A percentile compares a stretch with the other conserved stretches of the same genome.
These are phyloP conservation scores for Turritopsis rubra DNA, from an alignment of 30 jellyfish, hydroid and myxozoan genomes.

Conservation along the genomic window DNA sequence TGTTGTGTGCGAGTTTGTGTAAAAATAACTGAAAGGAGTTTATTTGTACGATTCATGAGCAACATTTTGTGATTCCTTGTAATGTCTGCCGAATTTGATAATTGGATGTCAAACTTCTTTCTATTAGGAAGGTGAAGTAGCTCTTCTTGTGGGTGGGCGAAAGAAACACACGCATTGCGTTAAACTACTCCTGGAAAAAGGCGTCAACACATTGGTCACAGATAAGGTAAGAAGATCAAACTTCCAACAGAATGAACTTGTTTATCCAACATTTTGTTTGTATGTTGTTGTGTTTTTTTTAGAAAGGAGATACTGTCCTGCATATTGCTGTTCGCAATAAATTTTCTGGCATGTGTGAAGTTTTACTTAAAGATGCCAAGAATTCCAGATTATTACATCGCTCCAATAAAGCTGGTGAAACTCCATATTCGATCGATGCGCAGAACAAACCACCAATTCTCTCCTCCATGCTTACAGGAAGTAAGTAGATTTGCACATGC, in stretches of 20 bases:
- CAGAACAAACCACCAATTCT: slow-evolving; percentile 56
- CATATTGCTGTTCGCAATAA: slow-evolving; percentile 78
- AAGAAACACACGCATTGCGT: slow-evolving; percentile 90
- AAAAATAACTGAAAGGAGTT: too few species aligned
- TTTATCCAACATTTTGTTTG: neutral
- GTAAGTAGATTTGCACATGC: slow-evolving; percentile 45
- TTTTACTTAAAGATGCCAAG: slow-evolving; percentile 56
- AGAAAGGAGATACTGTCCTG: slow-evolving; percentile 96
- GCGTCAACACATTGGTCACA: slow-evolving; percentile 68
- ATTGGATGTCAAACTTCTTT: neutral
- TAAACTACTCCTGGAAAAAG: slow-evolving; percentile 68
- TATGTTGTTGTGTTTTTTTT: neutral
- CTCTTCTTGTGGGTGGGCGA: slow-evolving; percentile 73
- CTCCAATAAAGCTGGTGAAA: slow-evolving; percentile 75
- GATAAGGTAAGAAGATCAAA: slow-evolving; percentile 55
- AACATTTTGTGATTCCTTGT: too few species aligned
- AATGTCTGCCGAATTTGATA: too few species aligned
- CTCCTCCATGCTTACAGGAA: slow-evolving; percentile 61
- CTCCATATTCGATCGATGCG: slow-evolving; percentile 86
- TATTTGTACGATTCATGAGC: too few species aligned
- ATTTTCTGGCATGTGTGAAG: slow-evolving; percentile 84
- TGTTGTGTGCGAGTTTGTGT: too few species aligned
- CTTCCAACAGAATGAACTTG: too few species aligned
- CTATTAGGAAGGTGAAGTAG: slow-evolving; percentile 85
- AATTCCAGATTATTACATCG: slow-evolving; percentile 50